These are phyloP conservation scores for Acromyrmex heyeri DNA, from an alignment of 1,140 invertebrate genomes.

Conservation along the genomic window DNA sequence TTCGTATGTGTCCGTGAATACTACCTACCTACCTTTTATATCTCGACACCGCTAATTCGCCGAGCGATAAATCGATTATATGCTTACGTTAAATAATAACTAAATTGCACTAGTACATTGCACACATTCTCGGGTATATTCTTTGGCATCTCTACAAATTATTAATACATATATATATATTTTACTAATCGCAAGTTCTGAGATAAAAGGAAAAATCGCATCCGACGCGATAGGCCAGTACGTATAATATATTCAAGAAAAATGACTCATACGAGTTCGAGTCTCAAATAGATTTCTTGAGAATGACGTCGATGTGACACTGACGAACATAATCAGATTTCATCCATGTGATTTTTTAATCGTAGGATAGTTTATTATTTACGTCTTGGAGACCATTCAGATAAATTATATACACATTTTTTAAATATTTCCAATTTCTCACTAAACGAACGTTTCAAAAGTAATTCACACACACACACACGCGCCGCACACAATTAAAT, in stretches of 20 bases:
- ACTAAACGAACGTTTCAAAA: not conserved
- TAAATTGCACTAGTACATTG: constrained; percentile 78
- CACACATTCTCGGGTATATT: constrained; percentile 71
- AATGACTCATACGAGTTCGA: constrained; percentile 10
- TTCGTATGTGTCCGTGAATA: constrained; percentile 33
- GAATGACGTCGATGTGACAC: not conserved
- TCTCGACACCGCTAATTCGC: constrained; percentile 21
- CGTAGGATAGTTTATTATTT: constrained; percentile 6
- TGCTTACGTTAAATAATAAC: constrained; percentile 66
- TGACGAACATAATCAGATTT: too few species aligned
- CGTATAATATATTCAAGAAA: not conserved
- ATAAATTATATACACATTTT: not conserved
- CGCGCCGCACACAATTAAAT: constrained; percentile 7
- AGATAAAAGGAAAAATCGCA: not conserved
- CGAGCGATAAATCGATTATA: constrained; percentile 51
- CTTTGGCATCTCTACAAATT: constrained; percentile 76
- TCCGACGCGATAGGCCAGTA: constrained; percentile 1
- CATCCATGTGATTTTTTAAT: not conserved
- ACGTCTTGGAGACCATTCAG: constrained; percentile 37
- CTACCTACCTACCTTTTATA: constrained; percentile 45
- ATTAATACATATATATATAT: constrained; percentile 4
- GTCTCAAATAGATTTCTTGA: constrained; percentile 2
- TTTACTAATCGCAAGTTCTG: constrained; percentile 51
- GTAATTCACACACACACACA: not conserved
- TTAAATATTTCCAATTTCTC: not conserved